phyloP scores from a whole-genome alignment of 2,797 vertebrate genomes.

The Myripristis jacobus region DNA sequence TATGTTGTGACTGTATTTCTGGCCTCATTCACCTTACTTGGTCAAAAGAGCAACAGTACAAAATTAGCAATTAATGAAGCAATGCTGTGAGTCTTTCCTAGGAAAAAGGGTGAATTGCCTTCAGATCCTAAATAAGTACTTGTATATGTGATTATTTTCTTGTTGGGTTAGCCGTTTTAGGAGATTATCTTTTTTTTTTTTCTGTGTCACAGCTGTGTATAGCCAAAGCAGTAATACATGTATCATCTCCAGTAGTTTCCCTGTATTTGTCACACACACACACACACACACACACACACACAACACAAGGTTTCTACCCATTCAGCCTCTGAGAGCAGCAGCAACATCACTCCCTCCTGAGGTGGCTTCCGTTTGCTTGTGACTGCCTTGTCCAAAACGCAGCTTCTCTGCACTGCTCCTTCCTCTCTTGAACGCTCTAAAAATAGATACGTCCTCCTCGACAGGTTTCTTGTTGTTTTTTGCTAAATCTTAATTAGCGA shows the following conservation, averaged over 20 bases:
- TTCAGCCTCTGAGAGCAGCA: constrained; percentile 28
- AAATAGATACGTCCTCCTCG: constrained; percentile 75
- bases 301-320: constrained; percentile 35
- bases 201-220: constrained; percentile 35
- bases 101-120: constrained; percentile 44
- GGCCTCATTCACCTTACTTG: constrained; percentile 72
- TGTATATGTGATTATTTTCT: constrained; percentile 68
- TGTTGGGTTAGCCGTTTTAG: constrained; percentile 49
- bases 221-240: constrained; percentile 25
- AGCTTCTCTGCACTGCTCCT: constrained; percentile 43
- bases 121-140: constrained; percentile 63
- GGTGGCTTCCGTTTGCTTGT: constrained; percentile 38
- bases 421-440: constrained; percentile 51
- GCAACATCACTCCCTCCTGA: constrained; percentile 34
- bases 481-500: constrained; percentile 83
- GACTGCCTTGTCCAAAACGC: constrained; percentile 1
- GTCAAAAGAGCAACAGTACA: constrained; percentile 75
- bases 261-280: neutral
- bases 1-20: constrained; percentile 75
- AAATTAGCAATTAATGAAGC: constrained; percentile 80
- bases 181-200: constrained; percentile 52
- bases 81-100: constrained; percentile 46
- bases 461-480: constrained; percentile 80
- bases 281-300: too few species aligned
- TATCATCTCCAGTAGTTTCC: constrained; percentile 27